Base-by-base conservation (phyloP, 1,140 invertebrate genomes). In the Drosophila seguyi region DNA sequence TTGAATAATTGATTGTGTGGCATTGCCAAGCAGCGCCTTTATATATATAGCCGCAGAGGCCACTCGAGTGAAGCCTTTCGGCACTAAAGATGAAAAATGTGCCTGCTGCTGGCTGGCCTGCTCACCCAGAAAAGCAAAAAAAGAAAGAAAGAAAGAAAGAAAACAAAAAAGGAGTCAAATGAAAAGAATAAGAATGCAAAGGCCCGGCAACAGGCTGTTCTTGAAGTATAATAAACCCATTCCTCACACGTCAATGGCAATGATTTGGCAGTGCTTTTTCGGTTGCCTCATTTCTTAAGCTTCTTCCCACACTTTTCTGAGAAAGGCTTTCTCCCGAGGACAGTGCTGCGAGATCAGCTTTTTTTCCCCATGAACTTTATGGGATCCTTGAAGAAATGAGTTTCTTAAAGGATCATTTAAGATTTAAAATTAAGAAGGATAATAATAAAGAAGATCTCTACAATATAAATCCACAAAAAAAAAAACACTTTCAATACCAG, bases 1-100 rank as follows among this genome's bases (percentile, higher is more conserved):
- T 53, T 53, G 47, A 20, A 52, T 90, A 84, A 88, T 90, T 79
- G 85, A 90, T 88, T 90, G 52, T 62, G 56, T 50, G 71, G 44
- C 41, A 45, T 39, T 48, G 47, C 16, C 52, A n/a, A 42, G 7
- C 47, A 50, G 16, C 31, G 58, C 56, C 82, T 81, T 81, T 85
- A 90, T 88, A 85, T 75, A 75, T 66, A 36, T 18, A 27, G 25
- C 6, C 13, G 48, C 29, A 63, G 52, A 39, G 52, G 34, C 18
- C 73, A 68, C 63, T 77, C 57, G 42, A 66, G 61, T 75, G 60
- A 69, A 69, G 66, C 47, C 81, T 75, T 78, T 68, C 41, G 81
- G 41, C 27, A 39, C 58, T 47, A 47, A 86, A 57, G 45, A 69
- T 62, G 74, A 66, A 63, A 80, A 76, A 67, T 72, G 58, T 66